Evolutionary conservation across 2,113 vertebrate genomes (phyloP).

Genomic region (Lutjanus erythropterus): DNA sequence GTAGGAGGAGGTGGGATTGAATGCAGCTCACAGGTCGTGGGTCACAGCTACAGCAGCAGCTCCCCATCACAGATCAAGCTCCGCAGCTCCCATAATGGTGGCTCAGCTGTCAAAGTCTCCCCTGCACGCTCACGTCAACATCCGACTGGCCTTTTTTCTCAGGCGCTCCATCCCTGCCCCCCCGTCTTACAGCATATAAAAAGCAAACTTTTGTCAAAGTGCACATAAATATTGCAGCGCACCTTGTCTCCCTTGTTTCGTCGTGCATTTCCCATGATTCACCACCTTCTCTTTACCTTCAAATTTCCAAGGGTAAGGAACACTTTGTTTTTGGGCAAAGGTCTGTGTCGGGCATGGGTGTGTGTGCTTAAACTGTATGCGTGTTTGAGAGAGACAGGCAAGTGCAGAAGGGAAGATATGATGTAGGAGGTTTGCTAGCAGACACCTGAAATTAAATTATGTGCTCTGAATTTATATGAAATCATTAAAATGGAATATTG

Average conservation of each 20-base stretch:
- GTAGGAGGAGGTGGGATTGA: conserved; percentile 54
- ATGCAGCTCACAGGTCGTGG: conserved; percentile 40
- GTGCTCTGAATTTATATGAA: conserved; percentile 35
- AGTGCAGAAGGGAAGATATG: conserved; percentile 22
- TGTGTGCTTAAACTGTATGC: conserved; percentile 3
- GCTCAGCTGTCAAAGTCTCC: conserved; percentile 33
- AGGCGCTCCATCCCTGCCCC: conserved; percentile 9
- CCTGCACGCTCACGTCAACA: conserved; percentile 27
- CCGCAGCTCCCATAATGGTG: conserved; percentile 45
- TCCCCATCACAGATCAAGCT: conserved; percentile 36
- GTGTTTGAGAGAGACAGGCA: conserved; percentile 7
- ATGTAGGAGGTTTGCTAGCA: conserved; percentile 39
- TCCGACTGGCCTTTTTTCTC: conserved; percentile 48
- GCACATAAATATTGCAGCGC: conserved; percentile 78
- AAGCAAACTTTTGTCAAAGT: conserved; percentile 73
- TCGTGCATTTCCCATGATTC: conserved; percentile 70
- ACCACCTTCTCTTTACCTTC: conserved; percentile 39
- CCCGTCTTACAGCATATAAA: conserved; percentile 55
- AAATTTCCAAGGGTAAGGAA: conserved; percentile 30
- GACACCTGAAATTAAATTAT: conserved; percentile 32
- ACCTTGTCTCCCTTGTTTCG: conserved; percentile 59
- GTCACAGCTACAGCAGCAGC: conserved; percentile 48
- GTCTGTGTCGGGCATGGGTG: conserved; percentile 36
- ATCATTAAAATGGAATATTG: conserved; percentile 19
- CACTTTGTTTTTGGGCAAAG: conserved; percentile 55